Evolutionary conservation across 2,888 invertebrate genomes (phyloP).

Genomic region (Pristionchus arcanus): DNA sequence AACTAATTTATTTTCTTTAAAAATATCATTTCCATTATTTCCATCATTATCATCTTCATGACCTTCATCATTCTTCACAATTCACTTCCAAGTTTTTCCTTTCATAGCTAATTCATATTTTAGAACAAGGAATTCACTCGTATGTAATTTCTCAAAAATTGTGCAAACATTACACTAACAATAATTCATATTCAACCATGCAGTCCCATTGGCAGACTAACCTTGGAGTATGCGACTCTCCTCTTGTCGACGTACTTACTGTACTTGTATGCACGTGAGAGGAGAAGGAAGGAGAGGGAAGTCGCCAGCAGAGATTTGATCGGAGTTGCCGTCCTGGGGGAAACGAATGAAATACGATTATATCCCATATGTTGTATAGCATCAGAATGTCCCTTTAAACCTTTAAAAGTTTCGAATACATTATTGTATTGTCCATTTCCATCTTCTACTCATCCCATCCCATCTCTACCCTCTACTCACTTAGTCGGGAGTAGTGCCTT

Average conservation of each 20-base stretch:
- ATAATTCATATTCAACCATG: too few species aligned
- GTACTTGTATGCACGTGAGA: slow-evolving; percentile 85
- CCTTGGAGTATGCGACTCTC: slow-evolving; percentile 62
- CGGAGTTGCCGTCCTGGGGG: slow-evolving; percentile 63
- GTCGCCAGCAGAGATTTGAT: slow-evolving; percentile 86
- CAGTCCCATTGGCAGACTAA: background rate
- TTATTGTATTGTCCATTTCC: too few species aligned
- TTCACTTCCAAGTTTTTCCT: too few species aligned
- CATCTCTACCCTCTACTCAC: slow-evolving; percentile 54
- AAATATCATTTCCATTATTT: too few species aligned
- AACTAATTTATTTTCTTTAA: background rate
- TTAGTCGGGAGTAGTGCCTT: slow-evolving; percentile 88
- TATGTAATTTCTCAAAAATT: too few species aligned
- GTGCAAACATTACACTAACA: too few species aligned
- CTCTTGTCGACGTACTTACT: slow-evolving; percentile 84
- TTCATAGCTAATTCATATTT: too few species aligned
- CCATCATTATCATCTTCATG: background rate
- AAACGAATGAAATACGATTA: background rate
- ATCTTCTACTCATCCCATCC: too few species aligned
- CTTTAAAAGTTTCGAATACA: too few species aligned
- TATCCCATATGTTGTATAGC: too few species aligned
- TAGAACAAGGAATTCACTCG: too few species aligned
- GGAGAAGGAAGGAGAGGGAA: slow-evolving; percentile 85
- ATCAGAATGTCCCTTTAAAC: background rate
- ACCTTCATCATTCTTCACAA: background rate